phyloP scores from a whole-genome alignment of 2,888 invertebrate species.

The Caenorhabditis parvicauda region DNA sequence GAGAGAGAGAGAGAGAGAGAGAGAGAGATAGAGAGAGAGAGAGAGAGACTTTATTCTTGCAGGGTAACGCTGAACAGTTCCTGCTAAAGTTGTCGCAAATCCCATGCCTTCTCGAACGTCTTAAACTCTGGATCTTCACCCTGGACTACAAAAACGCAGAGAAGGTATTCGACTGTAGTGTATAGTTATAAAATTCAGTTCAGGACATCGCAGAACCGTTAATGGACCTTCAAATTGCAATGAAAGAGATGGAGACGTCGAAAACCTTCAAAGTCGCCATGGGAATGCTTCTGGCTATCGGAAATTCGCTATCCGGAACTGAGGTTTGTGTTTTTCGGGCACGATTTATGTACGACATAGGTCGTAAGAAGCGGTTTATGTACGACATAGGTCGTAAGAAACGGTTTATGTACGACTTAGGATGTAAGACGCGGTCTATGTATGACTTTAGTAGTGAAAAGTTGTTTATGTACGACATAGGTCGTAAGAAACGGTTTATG shows the following conservation, averaged over 20 bases:
- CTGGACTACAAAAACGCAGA: constrained; percentile 95
- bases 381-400: no score
- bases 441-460: no score
- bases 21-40: no score
- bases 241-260: constrained; percentile 84
- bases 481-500: no score
- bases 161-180: constrained; percentile 69
- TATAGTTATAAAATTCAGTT: not conserved
- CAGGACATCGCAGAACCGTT: constrained; percentile 97
- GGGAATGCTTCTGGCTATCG: constrained; percentile 87
- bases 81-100: constrained; percentile 92
- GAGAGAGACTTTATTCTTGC: no score
- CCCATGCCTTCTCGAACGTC: constrained; percentile 84
- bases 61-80: constrained; percentile 91
- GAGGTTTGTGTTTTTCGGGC: no score
- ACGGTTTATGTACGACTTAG: no score
- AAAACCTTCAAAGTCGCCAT: constrained; percentile 92
- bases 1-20: not conserved
- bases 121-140: constrained; percentile 94
- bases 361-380: no score
- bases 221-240: constrained; percentile 95
- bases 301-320: constrained; percentile 90
- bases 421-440: no score
- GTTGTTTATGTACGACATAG: no score
- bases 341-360: no score